These are phyloP conservation scores for Nannospalax galili DNA, from an alignment of 2,113 vertebrate species.

Conservation along the genomic window DNA sequence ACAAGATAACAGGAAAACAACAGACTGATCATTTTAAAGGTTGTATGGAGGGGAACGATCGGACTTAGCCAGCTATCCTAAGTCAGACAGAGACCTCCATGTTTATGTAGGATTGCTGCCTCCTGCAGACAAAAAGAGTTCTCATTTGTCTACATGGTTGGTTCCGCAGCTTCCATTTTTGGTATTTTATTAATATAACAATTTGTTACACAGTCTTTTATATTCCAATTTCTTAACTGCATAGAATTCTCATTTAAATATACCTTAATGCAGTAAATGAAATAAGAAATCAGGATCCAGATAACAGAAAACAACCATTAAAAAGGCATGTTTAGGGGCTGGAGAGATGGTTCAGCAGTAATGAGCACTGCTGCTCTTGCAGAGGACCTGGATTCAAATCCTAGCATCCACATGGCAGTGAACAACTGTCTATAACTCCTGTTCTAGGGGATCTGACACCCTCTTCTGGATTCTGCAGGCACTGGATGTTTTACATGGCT, in stretches of 20 bases:
- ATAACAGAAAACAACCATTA: conserved; percentile 65
- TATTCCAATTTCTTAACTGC: conserved; percentile 17
- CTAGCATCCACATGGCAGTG: no score
- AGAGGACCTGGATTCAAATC: no score
- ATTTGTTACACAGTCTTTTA: conserved; percentile 60
- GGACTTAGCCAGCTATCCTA: conserved; percentile 78
- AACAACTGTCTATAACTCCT: no score
- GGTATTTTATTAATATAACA: conserved; percentile 21
- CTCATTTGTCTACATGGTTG: conserved; percentile 79
- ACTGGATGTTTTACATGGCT: no score
- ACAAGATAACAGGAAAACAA: neutral
- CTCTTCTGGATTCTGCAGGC: no score
- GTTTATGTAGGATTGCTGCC: conserved; percentile 86
- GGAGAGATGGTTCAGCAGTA: no score
- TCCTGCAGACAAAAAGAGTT: conserved; percentile 78
- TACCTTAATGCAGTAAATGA: conserved; percentile 42
- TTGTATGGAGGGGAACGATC: conserved; percentile 88
- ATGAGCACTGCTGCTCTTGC: no score
- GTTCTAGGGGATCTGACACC: no score
- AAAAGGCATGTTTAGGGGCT: neutral
- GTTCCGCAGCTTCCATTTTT: conserved; percentile 84
- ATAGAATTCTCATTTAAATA: conserved; percentile 74
- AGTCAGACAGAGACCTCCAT: conserved; percentile 88
- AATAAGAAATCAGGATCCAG: conserved; percentile 52
- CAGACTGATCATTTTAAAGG: neutral